These are phyloP conservation scores for Thalassaphorura encarpata DNA, from an alignment of 1,140 invertebrate species.

Conservation along the genomic window DNA sequence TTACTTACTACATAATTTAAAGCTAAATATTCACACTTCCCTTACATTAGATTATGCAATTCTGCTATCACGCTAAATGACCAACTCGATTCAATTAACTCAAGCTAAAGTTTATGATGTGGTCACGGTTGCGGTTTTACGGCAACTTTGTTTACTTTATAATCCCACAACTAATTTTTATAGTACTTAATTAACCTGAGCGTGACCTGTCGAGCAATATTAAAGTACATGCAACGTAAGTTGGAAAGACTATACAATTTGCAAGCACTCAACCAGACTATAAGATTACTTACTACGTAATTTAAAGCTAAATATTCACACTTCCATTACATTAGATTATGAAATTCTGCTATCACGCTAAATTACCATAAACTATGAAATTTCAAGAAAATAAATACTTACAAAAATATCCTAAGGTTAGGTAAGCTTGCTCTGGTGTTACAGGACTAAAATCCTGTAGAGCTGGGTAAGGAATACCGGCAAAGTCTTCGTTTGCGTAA, in stretches of 20 bases:
- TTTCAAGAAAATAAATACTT: constrained; percentile 46
- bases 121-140: too few species aligned
- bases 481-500: constrained; percentile 76
- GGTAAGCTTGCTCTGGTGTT: constrained; percentile 86
- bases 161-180: too few species aligned
- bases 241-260: too few species aligned
- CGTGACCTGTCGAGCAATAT: too few species aligned
- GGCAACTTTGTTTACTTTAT: too few species aligned
- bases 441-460: constrained; percentile 64
- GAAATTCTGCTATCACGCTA: not conserved
- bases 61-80: not conserved
- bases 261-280: too few species aligned
- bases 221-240: too few species aligned
- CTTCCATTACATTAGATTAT: not conserved
- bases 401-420: constrained; percentile 96
- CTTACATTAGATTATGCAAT: not conserved
- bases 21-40: not conserved
- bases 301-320: not conserved
- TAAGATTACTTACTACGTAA: not conserved
- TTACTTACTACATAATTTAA: not conserved
- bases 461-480: constrained; percentile 82
- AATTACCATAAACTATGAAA: not conserved
- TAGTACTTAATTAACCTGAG: too few species aligned
- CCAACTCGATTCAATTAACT: too few species aligned
- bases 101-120: too few species aligned